phyloP scores from a whole-genome alignment of 2,888 invertebrate genomes.

The Tipula confusa region DNA sequence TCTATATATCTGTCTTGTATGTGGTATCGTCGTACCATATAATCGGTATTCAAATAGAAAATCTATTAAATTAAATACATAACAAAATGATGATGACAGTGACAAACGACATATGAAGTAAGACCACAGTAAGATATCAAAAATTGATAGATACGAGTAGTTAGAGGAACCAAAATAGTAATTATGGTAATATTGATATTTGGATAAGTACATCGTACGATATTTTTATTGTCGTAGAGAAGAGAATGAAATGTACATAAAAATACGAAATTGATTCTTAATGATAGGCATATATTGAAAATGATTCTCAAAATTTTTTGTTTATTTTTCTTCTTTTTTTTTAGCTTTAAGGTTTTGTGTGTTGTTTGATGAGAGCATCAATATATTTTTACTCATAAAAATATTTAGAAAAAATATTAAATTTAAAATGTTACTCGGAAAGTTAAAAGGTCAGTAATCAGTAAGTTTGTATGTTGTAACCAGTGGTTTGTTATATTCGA shows the following conservation, averaged over 20 bases:
- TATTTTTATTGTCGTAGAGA: not conserved
- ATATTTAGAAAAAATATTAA: not conserved
- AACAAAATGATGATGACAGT: not conserved
- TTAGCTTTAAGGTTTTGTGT: not conserved
- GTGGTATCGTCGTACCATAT: not conserved
- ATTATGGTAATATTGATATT: not conserved
- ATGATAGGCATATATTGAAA: not conserved
- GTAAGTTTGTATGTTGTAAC: too few species aligned
- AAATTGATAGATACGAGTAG: not conserved
- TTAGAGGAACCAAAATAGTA: constrained; percentile 3
- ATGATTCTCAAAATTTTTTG: not conserved
- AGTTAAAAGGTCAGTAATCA: too few species aligned
- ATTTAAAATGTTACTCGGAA: not conserved
- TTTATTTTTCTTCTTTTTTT: too few species aligned
- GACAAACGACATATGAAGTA: not conserved
- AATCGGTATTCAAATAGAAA: not conserved
- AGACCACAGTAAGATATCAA: too few species aligned
- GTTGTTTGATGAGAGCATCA: not conserved
- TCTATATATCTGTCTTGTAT: not conserved
- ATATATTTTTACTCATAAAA: not conserved
- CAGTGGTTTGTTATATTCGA: too few species aligned
- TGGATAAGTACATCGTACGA: not conserved
- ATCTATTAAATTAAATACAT: not conserved
- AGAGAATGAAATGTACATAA: not conserved
- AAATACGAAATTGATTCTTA: not conserved